Evolutionary conservation across 1,140 invertebrate genomes (phyloP).

Genomic region (Ctenoplectra terminalis): DNA sequence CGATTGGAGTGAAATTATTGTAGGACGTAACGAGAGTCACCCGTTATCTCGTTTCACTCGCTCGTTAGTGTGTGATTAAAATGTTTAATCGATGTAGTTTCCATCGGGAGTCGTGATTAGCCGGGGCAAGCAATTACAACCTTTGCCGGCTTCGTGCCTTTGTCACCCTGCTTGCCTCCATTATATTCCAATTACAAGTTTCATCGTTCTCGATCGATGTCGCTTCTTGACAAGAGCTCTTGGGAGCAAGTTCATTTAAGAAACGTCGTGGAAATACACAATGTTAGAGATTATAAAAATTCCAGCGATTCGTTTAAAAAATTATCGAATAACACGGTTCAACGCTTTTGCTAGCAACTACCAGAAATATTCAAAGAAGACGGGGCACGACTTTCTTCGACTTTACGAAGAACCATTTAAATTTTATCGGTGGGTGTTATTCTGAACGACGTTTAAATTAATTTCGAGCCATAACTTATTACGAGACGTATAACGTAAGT

Average conservation of each 20-base stretch:
- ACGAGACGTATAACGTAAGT: not conserved
- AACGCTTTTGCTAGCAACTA: no score
- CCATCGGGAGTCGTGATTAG: conserved; percentile 27
- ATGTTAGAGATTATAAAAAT: no score
- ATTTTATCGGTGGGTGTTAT: not conserved
- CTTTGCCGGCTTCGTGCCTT: not conserved
- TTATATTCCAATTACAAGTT: conserved; percentile 15
- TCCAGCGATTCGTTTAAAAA: no score
- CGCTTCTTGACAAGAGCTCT: not conserved
- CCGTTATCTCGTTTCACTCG: conserved; percentile 31
- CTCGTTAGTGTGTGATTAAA: conserved; percentile 43
- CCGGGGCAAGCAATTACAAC: conserved; percentile 30
- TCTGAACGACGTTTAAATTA: not conserved
- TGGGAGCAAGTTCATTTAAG: not conserved
- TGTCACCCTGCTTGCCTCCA: conserved; percentile 6
- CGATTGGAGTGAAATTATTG: conserved; percentile 22
- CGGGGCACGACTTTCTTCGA: no score
- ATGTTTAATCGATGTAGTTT: conserved; percentile 42
- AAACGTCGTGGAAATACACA: not conserved
- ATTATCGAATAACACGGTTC: no score
- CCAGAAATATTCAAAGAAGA: not conserved
- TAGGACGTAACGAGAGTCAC: not conserved
- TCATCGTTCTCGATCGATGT: conserved; percentile 1
- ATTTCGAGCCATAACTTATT: not conserved
- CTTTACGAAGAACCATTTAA: no score